phyloP scores from a whole-genome alignment of 2,113 vertebrate genomes.

The Tamias sibiricus region DNA sequence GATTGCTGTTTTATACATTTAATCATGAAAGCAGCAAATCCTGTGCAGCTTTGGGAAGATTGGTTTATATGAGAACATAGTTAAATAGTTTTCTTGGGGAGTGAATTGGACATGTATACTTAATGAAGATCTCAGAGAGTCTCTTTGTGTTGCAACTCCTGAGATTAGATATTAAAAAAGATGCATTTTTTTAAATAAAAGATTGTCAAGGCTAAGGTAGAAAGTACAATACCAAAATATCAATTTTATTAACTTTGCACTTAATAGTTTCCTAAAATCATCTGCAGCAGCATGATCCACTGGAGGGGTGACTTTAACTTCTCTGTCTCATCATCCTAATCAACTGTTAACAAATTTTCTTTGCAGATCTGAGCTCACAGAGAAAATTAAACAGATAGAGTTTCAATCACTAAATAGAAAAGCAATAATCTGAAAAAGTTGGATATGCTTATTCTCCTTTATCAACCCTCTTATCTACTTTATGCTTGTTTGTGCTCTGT shows the following conservation, averaged over 20 bases:
- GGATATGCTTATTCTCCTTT: neutral
- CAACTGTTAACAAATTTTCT: neutral
- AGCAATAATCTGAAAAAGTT: neutral
- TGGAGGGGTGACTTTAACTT: neutral
- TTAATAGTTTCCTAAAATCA: neutral
- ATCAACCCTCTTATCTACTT: neutral
- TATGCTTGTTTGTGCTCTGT: neutral
- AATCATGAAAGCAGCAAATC: neutral
- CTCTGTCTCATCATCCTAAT: neutral
- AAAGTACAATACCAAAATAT: neutral
- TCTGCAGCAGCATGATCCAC: neutral
- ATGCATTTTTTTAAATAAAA: too few species aligned
- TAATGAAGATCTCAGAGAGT: neutral
- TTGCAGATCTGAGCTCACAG: neutral
- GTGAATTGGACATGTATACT: neutral
- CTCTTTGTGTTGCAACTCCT: neutral
- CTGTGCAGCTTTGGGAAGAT: neutral
- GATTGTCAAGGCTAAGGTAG: neutral
- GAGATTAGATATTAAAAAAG: neutral
- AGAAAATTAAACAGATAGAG: neutral
- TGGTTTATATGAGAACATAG: neutral
- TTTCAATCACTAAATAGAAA: neutral
- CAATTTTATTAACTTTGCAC: neutral
- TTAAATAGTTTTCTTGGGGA: neutral
- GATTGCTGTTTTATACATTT: neutral